These are phyloP conservation scores for Hirundo rustica DNA, from an alignment of 2,797 vertebrate genomes.

Conservation along the genomic window DNA sequence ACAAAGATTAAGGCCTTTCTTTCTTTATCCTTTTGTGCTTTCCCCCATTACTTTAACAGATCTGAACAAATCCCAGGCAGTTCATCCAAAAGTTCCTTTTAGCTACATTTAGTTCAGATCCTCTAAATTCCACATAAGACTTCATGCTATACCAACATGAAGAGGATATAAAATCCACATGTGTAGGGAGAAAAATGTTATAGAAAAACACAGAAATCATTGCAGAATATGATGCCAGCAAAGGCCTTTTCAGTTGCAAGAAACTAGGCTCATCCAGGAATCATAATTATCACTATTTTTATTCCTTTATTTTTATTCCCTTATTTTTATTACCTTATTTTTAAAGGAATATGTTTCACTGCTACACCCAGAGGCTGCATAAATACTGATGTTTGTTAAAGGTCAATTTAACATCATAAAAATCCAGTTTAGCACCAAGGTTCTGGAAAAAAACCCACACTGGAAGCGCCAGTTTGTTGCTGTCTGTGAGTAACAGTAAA, in stretches of 20 bases:
- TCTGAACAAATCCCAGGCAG: conserved; percentile 76
- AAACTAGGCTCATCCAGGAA: neutral
- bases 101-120: conserved; percentile 77
- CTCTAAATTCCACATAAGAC: conserved; percentile 73
- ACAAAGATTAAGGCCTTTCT: conserved; percentile 81
- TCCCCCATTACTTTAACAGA: conserved; percentile 79
- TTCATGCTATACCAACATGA: conserved; percentile 66
- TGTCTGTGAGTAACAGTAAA: neutral
- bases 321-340: neutral
- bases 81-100: conserved; percentile 80
- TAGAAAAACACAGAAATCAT: conserved; percentile 63
- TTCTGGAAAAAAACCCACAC: neutral
- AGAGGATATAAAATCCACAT: conserved; percentile 65
- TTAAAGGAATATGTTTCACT: neutral
- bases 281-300: neutral
- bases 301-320: neutral
- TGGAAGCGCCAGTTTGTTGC: neutral
- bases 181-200: conserved; percentile 50
- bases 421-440: neutral
- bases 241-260: conserved; percentile 21
- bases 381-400: conserved; percentile 16
- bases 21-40: conserved; percentile 81
- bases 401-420: neutral
- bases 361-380: neutral
- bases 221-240: conserved; percentile 38